Percentiles rank a stretch among this genome's conserved stretches.
Evolutionary conservation across 92 coral and sea anemone genomes (phyloP).

Genomic region (Epizoanthus ramosus): DNA sequence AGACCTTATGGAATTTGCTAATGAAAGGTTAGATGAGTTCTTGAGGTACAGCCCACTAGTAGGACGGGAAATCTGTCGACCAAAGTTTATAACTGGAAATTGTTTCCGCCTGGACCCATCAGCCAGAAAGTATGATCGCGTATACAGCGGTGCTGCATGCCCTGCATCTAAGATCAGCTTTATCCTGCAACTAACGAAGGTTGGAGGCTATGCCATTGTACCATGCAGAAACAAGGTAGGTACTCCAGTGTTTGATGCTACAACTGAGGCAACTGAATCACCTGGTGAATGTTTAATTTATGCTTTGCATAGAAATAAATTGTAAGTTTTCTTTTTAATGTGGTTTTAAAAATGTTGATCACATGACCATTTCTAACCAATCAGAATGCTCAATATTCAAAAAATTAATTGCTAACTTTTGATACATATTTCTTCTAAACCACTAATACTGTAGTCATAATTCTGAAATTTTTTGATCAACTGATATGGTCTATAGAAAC

Average conservation of each 20-base stretch:
- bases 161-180: conserved; percentile 74
- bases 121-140: conserved; percentile 81
- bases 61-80: conserved; percentile 75
- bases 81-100: conserved; percentile 89
- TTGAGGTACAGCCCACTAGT: conserved; percentile 75
- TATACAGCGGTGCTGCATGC: conserved; percentile 96
- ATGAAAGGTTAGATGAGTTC: conserved; percentile 86
- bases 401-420: no score
- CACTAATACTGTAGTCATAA: no score
- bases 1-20: conserved; percentile 86
- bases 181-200: conserved; percentile 74
- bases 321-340: no score
- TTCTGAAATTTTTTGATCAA: no score
- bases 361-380: no score
- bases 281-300: no score
- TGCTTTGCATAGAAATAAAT: no score
- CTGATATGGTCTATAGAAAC: no score
- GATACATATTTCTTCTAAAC: no score
- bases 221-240: conserved; percentile 89
- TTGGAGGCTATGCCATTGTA: conserved; percentile 91
- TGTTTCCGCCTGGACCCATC: conserved; percentile 91
- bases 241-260: background rate
- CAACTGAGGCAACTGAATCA: no score
- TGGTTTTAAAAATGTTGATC: no score
- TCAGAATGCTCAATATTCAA: no score